Conservation (phyloP, 2,797 vertebrate species). For the Myotis daubentonii region DNA sequence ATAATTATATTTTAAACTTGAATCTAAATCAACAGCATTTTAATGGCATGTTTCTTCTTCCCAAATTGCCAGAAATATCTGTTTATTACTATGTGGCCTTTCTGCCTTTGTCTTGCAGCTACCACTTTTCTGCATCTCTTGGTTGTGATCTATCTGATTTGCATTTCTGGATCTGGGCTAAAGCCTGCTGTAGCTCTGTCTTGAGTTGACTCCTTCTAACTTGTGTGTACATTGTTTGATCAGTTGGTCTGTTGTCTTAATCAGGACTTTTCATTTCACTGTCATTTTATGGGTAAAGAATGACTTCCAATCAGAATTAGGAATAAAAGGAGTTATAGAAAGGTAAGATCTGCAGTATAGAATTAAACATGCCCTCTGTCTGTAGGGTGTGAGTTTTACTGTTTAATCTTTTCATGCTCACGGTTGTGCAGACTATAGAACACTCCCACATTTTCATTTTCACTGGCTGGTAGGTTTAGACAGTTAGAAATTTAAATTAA, state of each 20-base stretch:
- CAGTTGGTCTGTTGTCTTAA: neutral
- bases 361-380: conserved; percentile 9
- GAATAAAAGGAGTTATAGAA: neutral
- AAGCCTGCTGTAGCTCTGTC: neutral
- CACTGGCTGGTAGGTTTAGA: neutral
- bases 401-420: conserved; percentile 16
- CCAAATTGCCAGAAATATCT: neutral
- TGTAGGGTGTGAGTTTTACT: neutral
- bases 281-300: neutral
- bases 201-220: neutral
- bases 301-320: neutral
- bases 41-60: neutral
- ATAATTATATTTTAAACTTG: neutral
- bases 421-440: neutral
- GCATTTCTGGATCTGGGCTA: neutral
- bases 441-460: conserved; percentile 10
- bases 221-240: neutral
- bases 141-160: neutral
- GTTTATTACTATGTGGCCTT: neutral
- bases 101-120: neutral
- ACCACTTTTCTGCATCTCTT: neutral
- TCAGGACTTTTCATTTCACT: conserved; percentile 19
- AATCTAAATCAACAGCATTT: neutral
- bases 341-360: neutral
- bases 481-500: neutral